These are phyloP conservation scores for Mnemiopsis leidyi DNA, from an alignment of 37 sponge, comb jelly and placozoan genomes.

Conservation along the genomic window DNA sequence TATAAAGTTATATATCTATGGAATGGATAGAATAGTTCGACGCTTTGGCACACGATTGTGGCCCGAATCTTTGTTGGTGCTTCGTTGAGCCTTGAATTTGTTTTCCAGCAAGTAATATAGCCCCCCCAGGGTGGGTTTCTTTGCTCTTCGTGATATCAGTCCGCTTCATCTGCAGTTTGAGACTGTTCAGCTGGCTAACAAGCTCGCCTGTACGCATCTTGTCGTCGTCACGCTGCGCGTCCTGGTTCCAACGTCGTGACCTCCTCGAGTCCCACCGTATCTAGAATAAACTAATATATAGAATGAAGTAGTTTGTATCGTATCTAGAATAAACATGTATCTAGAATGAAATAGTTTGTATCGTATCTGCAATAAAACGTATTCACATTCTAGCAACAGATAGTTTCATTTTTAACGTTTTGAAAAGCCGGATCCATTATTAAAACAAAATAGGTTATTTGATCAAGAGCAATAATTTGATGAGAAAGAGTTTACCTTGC, in stretches of 20 bases:
- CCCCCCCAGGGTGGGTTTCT: conserved; percentile 44
- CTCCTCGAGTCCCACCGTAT: conserved; percentile 18
- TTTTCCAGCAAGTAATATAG: conserved; percentile 41
- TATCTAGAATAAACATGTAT: too few relatives aligned
- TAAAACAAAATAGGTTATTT: too few relatives aligned
- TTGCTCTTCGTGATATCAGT: conserved; percentile 33
- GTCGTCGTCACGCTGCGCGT: conserved; percentile 28
- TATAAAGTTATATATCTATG: too few relatives aligned
- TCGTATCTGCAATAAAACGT: too few relatives aligned
- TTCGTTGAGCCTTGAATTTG: not conserved
- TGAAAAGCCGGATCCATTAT: too few relatives aligned
- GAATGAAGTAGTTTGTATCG: too few relatives aligned
- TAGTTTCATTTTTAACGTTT: too few relatives aligned
- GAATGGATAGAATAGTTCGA: conserved; percentile 33
- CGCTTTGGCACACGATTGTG: not conserved
- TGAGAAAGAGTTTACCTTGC: too few relatives aligned
- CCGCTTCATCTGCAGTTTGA: conserved; percentile 30
- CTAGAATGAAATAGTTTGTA: too few relatives aligned
- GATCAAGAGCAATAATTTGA: too few relatives aligned
- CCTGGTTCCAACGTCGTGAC: conserved; percentile 53
- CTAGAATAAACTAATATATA: too few relatives aligned
- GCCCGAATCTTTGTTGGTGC: not conserved
- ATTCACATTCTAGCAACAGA: too few relatives aligned
- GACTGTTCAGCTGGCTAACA: conserved; percentile 1
- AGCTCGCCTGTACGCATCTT: conserved; percentile 27